phyloP scores from a whole-genome alignment of 2,113 vertebrate species.

The Tupaia tana region DNA sequence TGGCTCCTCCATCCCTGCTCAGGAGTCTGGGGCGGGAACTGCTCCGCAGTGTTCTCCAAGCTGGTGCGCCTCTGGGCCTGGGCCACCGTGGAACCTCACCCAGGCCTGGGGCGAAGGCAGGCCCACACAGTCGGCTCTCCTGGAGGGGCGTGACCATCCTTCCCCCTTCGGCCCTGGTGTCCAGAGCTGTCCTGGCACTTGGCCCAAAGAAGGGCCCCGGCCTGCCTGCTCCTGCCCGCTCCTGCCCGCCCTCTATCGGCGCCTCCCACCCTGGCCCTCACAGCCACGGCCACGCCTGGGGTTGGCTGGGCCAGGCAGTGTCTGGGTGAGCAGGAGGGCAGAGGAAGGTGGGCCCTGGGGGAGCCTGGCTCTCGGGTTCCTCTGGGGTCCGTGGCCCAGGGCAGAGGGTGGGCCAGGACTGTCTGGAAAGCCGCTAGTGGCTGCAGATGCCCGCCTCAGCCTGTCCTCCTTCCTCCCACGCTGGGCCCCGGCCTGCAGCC shows the following conservation, averaged over 20 bases:
- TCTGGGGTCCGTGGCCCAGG: neutral
- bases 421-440: too few species aligned
- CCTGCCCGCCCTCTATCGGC: too few species aligned
- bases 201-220: neutral
- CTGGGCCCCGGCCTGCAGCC: neutral
- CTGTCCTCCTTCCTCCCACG: neutral
- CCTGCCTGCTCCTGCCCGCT: neutral
- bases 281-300: neutral
- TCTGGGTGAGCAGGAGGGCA: neutral
- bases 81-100: neutral
- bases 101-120: neutral
- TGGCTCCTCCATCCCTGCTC: too few species aligned
- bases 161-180: too few species aligned
- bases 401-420: too few species aligned
- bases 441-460: too few species aligned
- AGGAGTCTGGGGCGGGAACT: too few species aligned
- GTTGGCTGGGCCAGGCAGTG: neutral
- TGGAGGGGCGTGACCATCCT: fast-evolving
- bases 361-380: neutral
- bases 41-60: too few species aligned
- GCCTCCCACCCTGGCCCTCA: too few species aligned
- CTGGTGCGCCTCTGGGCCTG: too few species aligned
- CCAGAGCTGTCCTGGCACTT: neutral
- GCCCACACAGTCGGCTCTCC: neutral
- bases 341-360: too few species aligned